Evolutionary conservation across 2,888 invertebrate species (phyloP).

Genomic region (Hypolimnas misippus): DNA sequence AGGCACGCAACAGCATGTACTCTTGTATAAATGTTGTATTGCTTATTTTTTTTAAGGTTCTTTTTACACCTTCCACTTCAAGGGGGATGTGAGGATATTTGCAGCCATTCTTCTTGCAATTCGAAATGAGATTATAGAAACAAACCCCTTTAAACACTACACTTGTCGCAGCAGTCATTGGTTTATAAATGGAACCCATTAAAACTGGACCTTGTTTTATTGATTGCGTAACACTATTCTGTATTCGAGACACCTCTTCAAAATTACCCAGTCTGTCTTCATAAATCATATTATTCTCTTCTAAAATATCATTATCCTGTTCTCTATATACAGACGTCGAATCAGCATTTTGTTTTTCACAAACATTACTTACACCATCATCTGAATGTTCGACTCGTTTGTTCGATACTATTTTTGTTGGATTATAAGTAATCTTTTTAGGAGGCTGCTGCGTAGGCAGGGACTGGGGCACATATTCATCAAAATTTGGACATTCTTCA

Average conservation of each 20-base stretch:
- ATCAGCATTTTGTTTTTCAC: constrained; percentile 67
- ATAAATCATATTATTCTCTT: constrained; percentile 18
- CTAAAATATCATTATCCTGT: constrained; percentile 22
- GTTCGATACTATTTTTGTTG: constrained; percentile 50
- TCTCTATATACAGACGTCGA: constrained; percentile 60
- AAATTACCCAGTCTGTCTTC: constrained; percentile 26
- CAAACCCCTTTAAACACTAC: constrained; percentile 56
- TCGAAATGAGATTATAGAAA: constrained; percentile 54
- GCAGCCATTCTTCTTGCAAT: constrained; percentile 56
- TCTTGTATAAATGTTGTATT: constrained; percentile 59
- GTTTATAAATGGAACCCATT: constrained; percentile 41
- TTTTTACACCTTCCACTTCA: constrained; percentile 35
- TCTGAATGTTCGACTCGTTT: constrained; percentile 18
- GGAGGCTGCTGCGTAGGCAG: constrained; percentile 31
- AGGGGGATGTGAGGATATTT: constrained; percentile 52
- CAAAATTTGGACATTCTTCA: constrained; percentile 34
- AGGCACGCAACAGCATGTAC: constrained; percentile 53
- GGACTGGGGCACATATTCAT: constrained; percentile 61
- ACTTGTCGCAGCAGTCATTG: constrained; percentile 43
- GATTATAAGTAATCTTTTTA: constrained; percentile 50
- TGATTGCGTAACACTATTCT: not conserved
- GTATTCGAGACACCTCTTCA: not conserved
- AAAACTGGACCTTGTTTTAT: constrained; percentile 32
- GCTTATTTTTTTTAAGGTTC: constrained; percentile 31
- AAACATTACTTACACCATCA: constrained; percentile 44